Evolutionary conservation across 2,797 vertebrate genomes (phyloP).

Genomic region (Varecia variegata): DNA sequence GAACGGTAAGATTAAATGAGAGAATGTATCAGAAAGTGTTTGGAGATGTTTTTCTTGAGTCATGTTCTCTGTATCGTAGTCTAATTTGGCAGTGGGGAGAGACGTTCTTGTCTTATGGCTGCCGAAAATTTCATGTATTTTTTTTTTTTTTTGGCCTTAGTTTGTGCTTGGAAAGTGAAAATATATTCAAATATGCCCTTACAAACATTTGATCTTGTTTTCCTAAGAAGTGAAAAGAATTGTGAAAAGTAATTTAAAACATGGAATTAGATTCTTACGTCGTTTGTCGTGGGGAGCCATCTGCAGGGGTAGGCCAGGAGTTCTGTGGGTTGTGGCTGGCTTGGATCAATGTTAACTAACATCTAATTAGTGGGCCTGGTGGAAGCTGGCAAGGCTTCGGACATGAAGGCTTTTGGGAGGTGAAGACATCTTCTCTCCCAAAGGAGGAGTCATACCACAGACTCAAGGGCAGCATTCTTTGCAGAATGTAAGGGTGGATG

Average conservation of each 20-base stretch:
- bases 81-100: neutral
- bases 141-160: neutral
- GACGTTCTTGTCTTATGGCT: constrained; percentile 56
- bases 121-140: constrained; percentile 48
- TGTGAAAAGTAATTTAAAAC: constrained; percentile 73
- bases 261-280: constrained; percentile 62
- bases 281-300: constrained; percentile 66
- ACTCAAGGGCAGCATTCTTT: constrained; percentile 75
- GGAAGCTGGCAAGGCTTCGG: constrained; percentile 69
- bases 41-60: neutral
- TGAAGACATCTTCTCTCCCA: constrained; percentile 68
- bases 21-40: neutral
- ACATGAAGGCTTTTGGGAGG: constrained; percentile 71
- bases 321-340: constrained; percentile 58
- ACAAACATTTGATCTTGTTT: constrained; percentile 78
- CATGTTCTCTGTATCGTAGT: neutral
- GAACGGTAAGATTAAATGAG: neutral
- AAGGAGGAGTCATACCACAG: constrained; percentile 71
- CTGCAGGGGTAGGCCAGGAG: constrained; percentile 51
- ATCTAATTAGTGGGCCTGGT: constrained; percentile 78
- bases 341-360: constrained; percentile 71
- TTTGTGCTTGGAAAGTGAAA: constrained; percentile 78
- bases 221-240: constrained; percentile 74
- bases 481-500: constrained; percentile 65
- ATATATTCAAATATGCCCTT: constrained; percentile 74